Base-by-base conservation (phyloP, 2,888 invertebrate species). In the Melipona bicolor region DNA sequence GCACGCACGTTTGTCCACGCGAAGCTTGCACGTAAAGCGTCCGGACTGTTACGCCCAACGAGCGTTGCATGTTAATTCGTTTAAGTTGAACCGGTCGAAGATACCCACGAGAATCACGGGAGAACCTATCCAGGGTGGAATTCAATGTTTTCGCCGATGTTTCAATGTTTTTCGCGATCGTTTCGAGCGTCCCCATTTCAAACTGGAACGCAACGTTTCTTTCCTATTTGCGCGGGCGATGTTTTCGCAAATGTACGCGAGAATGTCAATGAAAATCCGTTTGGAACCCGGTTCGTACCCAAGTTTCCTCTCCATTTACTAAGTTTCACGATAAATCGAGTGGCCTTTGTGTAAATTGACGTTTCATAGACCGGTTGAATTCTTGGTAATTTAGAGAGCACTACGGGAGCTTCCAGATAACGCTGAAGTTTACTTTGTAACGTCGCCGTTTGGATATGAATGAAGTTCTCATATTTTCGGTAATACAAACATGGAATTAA, bases 1-100 rank as follows among this genome's bases (percentile, higher is more conserved):
- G 68, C 24, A 65, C 49, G 54, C 61, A 76, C 56, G 67, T 50
- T 43, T 13, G n/a, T 4, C 13, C 71, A 24, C 49, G 50, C 36
- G 15, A 21, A 59, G 59, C 36, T 52, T 56, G 43, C 75, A 50
- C 75, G 70, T 61, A 79, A 56, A 76, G 21, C 56, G 50, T 75
- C 67, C 52, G 17, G 9, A 59, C 71, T 50, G 75, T 50, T 62
- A 56, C 49, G 61, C 24, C 5, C 62, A 62, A 71, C 82, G 83
- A 32, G 72, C 19, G 76, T 62, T 72, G 76, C 79, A 83, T 83
- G 76, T 76, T 79, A 83, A 83, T 83, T 72, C 72, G 56, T 68
- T 50, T 32, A 76, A 79, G 79, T 67, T 50, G 50, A 19, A 13
- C 27, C 52, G 50, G 73, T 67, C 49, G 21, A 82, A 67, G 75